Evolutionary conservation across 2,797 vertebrate species (phyloP).

Genomic region (Sebastes steindachneri): DNA sequence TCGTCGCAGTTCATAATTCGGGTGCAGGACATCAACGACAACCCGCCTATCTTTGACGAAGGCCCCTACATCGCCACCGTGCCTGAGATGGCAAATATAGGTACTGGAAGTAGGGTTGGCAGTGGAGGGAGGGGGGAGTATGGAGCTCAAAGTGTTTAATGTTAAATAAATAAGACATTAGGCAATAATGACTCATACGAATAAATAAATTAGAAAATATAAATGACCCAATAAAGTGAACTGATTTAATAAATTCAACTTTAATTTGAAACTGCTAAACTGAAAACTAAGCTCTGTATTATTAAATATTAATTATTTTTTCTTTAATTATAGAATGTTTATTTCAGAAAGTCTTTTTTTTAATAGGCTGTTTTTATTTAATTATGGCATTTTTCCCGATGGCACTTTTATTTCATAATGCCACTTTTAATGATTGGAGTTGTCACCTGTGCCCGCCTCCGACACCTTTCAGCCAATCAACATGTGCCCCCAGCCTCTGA

Average conservation of each 20-base stretch:
- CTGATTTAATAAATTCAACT: background rate
- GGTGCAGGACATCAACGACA: constrained; percentile 95
- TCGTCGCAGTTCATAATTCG: constrained; percentile 94
- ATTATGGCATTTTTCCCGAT: background rate
- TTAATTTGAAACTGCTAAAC: background rate
- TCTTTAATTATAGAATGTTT: background rate
- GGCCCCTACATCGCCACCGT: constrained; percentile 90
- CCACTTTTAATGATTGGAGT: background rate
- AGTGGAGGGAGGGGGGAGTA: background rate
- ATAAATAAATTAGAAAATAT: background rate
- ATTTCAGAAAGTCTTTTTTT: background rate
- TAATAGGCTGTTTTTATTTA: background rate
- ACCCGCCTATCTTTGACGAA: constrained; percentile 90
- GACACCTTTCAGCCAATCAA: background rate
- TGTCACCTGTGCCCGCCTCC: background rate
- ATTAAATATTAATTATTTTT: background rate
- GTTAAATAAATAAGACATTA: background rate
- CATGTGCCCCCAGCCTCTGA: background rate
- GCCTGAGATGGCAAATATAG: constrained; percentile 93
- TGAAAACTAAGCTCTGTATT: background rate
- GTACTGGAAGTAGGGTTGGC: constrained; percentile 66
- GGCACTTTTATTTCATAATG: background rate
- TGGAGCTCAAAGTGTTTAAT: background rate
- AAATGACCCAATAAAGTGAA: background rate
- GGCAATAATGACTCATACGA: background rate